phyloP scores from a whole-genome alignment of 2,113 vertebrate genomes.

The Hystrix cristata region DNA sequence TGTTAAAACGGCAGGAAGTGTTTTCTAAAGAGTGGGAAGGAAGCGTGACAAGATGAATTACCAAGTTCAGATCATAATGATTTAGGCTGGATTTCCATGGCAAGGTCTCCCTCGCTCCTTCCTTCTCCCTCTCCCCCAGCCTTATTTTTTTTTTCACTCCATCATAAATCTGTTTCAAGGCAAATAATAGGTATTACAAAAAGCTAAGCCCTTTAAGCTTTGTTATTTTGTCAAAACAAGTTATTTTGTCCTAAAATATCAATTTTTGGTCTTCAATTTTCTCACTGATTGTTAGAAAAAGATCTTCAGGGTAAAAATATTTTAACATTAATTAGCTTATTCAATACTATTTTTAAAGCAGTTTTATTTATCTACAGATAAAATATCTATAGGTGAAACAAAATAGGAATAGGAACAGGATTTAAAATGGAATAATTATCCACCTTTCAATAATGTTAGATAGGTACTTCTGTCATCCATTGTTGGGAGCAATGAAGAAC shows the following conservation, averaged over 20 bases:
- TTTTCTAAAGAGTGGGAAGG: not conserved
- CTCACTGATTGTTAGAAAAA: not conserved
- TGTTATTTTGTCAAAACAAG: not conserved
- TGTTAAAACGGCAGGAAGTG: not conserved
- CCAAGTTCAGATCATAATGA: not conserved
- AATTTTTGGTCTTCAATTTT: slow-evolving; percentile 9
- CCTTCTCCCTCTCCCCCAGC: not conserved
- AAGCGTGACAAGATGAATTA: not conserved
- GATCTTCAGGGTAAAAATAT: not conserved
- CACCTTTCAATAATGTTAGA: not conserved
- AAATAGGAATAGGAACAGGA: not conserved
- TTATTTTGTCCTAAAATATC: not conserved
- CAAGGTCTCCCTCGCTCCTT: too few species aligned
- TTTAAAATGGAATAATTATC: not conserved
- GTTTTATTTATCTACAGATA: not conserved
- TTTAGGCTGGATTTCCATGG: not conserved
- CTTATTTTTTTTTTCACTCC: not conserved
- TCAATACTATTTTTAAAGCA: not conserved
- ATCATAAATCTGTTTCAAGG: not conserved
- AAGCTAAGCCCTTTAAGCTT: not conserved
- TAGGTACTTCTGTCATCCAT: not conserved
- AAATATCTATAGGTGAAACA: not conserved
- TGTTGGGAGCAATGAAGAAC: not conserved
- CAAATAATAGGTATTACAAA: not conserved
- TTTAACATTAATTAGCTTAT: not conserved